Evolutionary conservation across 2,888 invertebrate genomes (phyloP), one percentile per base, ranked within the genome.

Genomic region (Phorcus lineatus): DNA sequence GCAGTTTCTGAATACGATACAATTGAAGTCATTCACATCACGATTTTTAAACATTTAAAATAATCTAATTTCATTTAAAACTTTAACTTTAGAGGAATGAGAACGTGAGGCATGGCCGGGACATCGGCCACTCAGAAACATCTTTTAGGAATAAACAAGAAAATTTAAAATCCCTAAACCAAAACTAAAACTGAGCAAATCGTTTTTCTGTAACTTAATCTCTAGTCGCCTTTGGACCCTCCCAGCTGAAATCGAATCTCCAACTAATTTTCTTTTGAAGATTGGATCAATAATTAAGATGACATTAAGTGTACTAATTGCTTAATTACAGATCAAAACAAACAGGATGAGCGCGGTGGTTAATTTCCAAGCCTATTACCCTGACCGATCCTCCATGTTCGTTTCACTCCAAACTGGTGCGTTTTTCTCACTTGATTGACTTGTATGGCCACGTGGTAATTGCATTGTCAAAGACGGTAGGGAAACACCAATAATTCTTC

Each of bases 311-410:
- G 54, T 55, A 76, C 54, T 76, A 76, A 76, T 76, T 76, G 76
- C 55, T 76, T 76, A 76, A 76, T 76, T 76, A 76, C 76, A 76
- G 76, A 76, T 76, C 76, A 76, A 76, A 76, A 76, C 76, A 76
- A 76, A 76, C 76, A 76, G 54, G 76, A 54, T 28, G 31, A 55
- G 54, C 17, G 76, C 55, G 24, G n/a, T 19, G 76, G 76, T 36
- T 76, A 76, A 76, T 76, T 76, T 76, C 54, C 55, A 19, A 76
- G 22, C 54, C 53, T 76, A 76, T 76, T 76, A 76, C 76, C 24
- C n/a, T 16, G 40, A n/a, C 52, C 76, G 36, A 31, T 55, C 54
- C 54, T 16, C 16, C 54, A 55, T 76, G 55, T 76, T 55, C 76
- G 55, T 54, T 31, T 54, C 28, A 54, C 19, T 55, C 28, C 24